phyloP scores from a whole-genome alignment of 1,140 invertebrate genomes.

The Drosophila sturtevanti region DNA sequence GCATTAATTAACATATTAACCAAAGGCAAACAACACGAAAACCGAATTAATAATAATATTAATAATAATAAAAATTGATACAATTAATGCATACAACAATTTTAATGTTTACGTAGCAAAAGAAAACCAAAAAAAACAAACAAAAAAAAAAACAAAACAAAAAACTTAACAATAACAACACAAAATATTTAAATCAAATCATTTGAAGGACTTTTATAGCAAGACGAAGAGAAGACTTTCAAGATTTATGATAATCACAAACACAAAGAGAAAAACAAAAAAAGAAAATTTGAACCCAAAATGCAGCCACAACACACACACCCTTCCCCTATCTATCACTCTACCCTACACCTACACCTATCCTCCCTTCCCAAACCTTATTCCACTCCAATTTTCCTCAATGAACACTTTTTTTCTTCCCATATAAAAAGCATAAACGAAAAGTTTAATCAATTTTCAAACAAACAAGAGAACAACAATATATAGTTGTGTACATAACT shows the following conservation, averaged over 20 bases:
- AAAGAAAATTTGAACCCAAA: conserved; percentile 37
- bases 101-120: conserved; percentile 72
- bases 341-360: too few relatives aligned
- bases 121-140: conserved; percentile 31
- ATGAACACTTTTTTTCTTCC: conserved; percentile 49
- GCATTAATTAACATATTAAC: conserved; percentile 24
- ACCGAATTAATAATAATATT: neutral
- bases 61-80: conserved; percentile 2
- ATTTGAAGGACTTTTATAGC: conserved; percentile 23
- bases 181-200: conserved; percentile 9
- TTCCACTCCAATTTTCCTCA: conserved; percentile 36
- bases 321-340: conserved; percentile 8
- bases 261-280: conserved; percentile 35
- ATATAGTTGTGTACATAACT: conserved; percentile 80
- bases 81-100: conserved; percentile 37
- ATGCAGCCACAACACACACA: conserved; percentile 62
- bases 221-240: conserved; percentile 24
- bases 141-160: conserved; percentile 29
- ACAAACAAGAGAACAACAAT: conserved; percentile 39
- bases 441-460: conserved; percentile 66
- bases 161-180: conserved; percentile 23
- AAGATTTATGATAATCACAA: conserved; percentile 67
- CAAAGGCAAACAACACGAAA: conserved; percentile 21
- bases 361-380: conserved; percentile 25
- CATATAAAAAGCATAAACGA: conserved; percentile 38